A percentile compares a stretch with the other conserved stretches of the same genome.
These are phyloP conservation scores for Riparia riparia DNA, from an alignment of 2,113 vertebrate species.

Conservation along the genomic window DNA sequence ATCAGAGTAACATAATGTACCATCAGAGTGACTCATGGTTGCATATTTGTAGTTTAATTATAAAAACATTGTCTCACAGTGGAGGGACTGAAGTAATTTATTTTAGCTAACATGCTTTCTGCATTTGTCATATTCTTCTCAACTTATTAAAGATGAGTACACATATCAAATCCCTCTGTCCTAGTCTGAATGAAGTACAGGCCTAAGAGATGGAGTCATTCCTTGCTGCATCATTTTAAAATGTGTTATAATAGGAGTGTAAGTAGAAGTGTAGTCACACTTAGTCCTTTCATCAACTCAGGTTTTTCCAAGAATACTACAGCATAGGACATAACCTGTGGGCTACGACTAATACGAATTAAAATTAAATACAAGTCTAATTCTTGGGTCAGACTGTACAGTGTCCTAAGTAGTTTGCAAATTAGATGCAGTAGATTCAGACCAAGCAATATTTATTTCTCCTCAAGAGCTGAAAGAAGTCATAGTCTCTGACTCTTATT, in stretches of 20 bases:
- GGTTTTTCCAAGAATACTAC: not conserved
- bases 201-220: not conserved
- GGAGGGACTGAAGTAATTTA: conserved; percentile 60
- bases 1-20: conserved; percentile 42
- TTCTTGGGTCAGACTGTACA: not conserved
- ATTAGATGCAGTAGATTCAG: not conserved
- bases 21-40: conserved; percentile 53
- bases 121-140: conserved; percentile 51
- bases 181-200: not conserved
- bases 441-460: conserved; percentile 29
- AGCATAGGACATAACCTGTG: not conserved
- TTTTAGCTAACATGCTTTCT: conserved; percentile 52
- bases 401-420: not conserved
- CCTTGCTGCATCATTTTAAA: not conserved
- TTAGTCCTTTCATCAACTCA: not conserved
- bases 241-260: not conserved
- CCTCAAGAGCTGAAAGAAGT: conserved; percentile 36
- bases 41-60: conserved; percentile 64
- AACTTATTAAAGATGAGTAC: conserved; percentile 29
- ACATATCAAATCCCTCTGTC: not conserved
- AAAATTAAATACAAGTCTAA: not conserved
- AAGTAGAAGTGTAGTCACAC: not conserved
- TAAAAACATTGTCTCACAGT: conserved; percentile 63
- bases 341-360: not conserved
- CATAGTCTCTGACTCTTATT: conserved; percentile 25